Evolutionary conservation across 2,113 vertebrate genomes (phyloP), one percentile per base, ranked within the genome.

Genomic region (Eonycteris spelaea): DNA sequence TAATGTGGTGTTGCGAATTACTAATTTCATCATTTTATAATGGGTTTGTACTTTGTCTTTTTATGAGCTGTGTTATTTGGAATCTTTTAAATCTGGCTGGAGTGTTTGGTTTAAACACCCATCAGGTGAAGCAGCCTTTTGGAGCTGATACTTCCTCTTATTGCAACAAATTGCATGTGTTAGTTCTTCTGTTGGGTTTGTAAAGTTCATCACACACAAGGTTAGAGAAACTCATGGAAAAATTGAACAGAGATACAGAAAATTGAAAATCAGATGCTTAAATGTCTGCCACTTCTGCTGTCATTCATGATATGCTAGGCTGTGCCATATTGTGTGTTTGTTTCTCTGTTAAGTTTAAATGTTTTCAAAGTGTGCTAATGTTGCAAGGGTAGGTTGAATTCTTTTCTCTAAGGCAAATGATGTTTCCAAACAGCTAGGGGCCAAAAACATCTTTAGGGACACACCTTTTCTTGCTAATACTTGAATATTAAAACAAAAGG

Each of bases 101-200:
- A 55, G 22, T 1, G 0, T 16, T 71, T 13, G 53, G 26, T 67
- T 96, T 94, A 94, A 90, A 85, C 13, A 95, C 68, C 40, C 48
- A 2, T 80, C 91, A 82, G 55, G 14, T 59, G 0, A 43, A 63
- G 45, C 0, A 51, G 33, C 18, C 33, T n/a, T 65, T 94, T 93
- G 77, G 71, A 84, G 28, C 16, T 4, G 18, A n/a, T 63, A n/a
- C 33, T 65, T 97, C 88, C 83, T 57, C 24, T 33, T 57, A 30
- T 67, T 4, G 0, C 68, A 74, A 48, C 48, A 95, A 70, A 74
- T 21, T 22, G 5, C 26, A 33, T 91, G 28, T 77, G 73, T 19
- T 57, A 92, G 18, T 5, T 90, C 77, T 24, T 38, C 91, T 96
- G 45, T 80, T 80, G 93, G 89, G 45, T 91, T 77, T 96, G 55